Evolutionary conservation across 2,888 invertebrate genomes (phyloP).

Genomic region (Bedellia somnulentella): DNA sequence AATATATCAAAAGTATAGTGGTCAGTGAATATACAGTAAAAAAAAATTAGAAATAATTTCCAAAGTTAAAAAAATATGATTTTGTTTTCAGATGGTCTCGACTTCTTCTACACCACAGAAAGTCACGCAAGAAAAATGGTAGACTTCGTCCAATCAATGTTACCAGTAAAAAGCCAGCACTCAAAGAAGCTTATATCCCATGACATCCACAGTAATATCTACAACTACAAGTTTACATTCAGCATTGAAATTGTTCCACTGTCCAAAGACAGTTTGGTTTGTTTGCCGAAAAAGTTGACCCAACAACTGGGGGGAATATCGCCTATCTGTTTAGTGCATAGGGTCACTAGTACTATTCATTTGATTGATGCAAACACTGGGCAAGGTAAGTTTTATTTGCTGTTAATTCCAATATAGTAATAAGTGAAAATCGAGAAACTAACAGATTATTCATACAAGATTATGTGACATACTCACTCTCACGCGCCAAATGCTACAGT

Average conservation of each 20-base stretch:
- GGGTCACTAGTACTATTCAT: slow-evolving; percentile 88
- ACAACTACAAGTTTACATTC: slow-evolving; percentile 94
- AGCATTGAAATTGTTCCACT: slow-evolving; percentile 95
- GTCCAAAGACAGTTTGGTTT: slow-evolving; percentile 92
- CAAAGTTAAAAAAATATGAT: no score
- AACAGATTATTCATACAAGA: no score
- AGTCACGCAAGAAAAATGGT: slow-evolving; percentile 93
- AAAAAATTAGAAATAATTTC: no score
- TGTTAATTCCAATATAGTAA: no score
- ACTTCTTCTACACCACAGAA: slow-evolving; percentile 91
- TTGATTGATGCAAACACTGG: slow-evolving; percentile 89
- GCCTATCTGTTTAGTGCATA: slow-evolving; percentile 83
- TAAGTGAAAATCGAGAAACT: no score
- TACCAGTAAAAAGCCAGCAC: slow-evolving; percentile 85
- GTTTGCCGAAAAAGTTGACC: slow-evolving; percentile 82
- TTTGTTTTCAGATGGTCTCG: slow-evolving; percentile 77
- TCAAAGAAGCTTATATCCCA: slow-evolving; percentile 96
- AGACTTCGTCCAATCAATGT: slow-evolving; percentile 84
- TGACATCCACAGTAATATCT: slow-evolving; percentile 94
- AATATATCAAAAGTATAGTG: not conserved
- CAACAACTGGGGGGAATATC: slow-evolving; percentile 87
- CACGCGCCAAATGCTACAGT: no score
- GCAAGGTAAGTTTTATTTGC: slow-evolving; percentile 66
- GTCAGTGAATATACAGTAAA: not conserved
- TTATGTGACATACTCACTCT: no score